Evolutionary conservation across 2,113 vertebrate genomes (phyloP).

Genomic region (Vanacampus margaritifer): DNA sequence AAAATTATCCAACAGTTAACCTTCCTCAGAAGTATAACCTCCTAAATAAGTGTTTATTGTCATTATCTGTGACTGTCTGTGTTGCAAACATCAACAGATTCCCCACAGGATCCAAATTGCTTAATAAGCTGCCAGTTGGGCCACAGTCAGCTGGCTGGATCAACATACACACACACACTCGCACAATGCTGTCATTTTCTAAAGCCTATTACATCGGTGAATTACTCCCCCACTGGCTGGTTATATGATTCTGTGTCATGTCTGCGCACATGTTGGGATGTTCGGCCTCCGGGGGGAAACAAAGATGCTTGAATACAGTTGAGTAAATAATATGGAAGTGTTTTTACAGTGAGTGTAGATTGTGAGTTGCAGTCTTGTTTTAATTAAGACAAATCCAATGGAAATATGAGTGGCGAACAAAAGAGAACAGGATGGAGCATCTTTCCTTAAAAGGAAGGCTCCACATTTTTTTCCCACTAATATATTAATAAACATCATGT

Average conservation of each 20-base stretch:
- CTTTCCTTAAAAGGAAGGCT: not conserved
- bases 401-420: not conserved
- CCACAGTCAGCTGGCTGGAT: conserved; percentile 65
- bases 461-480: not conserved
- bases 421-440: not conserved
- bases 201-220: conserved; percentile 81
- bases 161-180: conserved; percentile 28
- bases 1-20: conserved; percentile 9
- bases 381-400: not conserved
- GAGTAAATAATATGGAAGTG: not conserved
- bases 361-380: not conserved
- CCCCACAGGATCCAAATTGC: conserved; percentile 81
- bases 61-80: conserved; percentile 16
- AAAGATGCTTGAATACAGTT: conserved; percentile 4
- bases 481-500: conserved; percentile 15
- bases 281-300: conserved; percentile 1
- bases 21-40: conserved; percentile 6
- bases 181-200: conserved; percentile 70
- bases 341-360: not conserved
- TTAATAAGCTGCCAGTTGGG: conserved; percentile 83
- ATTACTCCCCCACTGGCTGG: conserved; percentile 33
- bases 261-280: conserved; percentile 1
- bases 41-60: conserved; percentile 10
- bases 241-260: conserved; percentile 3
- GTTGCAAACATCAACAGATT: conserved; percentile 60